Conservation (phyloP, 2,113 vertebrate genomes). For the Onychorhynchus coronatus region DNA sequence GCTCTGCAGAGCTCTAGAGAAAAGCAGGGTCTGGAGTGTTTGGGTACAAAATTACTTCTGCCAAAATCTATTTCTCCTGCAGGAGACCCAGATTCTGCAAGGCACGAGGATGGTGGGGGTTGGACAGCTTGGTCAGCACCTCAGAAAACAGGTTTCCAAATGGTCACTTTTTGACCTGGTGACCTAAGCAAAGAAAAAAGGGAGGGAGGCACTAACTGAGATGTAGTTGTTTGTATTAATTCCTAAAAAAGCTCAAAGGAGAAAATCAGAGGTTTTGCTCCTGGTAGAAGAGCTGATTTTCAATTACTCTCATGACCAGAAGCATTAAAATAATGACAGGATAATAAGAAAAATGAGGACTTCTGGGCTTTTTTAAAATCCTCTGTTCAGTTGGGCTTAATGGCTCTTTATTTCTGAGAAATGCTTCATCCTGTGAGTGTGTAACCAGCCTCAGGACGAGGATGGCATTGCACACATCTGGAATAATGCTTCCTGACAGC, state of each 20-base stretch:
- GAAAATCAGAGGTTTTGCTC: background rate
- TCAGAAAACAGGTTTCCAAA: background rate
- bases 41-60: constrained; percentile 5
- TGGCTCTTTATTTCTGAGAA: background rate
- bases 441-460: background rate
- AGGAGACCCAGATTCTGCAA: background rate
- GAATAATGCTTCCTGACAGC: background rate
- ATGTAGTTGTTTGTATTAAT: background rate
- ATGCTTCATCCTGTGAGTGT: background rate
- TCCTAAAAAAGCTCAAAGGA: background rate
- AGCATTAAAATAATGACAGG: background rate
- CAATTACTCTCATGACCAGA: background rate
- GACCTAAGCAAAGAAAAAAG: background rate
- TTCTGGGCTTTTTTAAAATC: background rate
- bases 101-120: background rate
- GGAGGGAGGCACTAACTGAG: background rate
- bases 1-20: background rate
- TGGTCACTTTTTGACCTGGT: background rate
- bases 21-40: background rate
- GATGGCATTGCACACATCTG: constrained; percentile 22
- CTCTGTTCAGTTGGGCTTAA: background rate
- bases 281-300: background rate
- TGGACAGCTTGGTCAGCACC: background rate
- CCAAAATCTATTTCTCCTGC: background rate
- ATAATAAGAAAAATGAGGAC: background rate